phyloP scores from a whole-genome alignment of 2,113 vertebrate species.

The Myocastor coypus region DNA sequence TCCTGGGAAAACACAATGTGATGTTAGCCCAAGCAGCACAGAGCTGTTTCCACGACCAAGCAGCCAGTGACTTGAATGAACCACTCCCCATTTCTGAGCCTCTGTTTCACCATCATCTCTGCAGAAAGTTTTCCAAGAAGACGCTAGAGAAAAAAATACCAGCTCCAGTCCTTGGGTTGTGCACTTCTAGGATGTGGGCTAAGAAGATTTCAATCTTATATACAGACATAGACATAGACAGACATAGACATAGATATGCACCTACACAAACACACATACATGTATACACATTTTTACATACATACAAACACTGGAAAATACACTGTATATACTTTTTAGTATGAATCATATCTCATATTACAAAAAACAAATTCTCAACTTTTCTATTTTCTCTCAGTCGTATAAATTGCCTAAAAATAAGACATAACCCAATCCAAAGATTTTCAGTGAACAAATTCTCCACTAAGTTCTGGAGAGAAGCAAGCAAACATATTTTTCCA shows the following conservation, averaged over 20 bases:
- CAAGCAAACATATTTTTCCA: background rate
- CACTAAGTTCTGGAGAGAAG: background rate
- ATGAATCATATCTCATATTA: background rate
- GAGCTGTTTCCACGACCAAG: background rate
- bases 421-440: conserved; percentile 22
- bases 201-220: background rate
- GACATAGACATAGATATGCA: background rate
- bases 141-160: background rate
- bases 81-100: background rate
- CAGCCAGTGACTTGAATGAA: background rate
- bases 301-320: background rate
- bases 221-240: background rate
- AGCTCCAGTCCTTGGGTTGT: background rate
- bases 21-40: background rate
- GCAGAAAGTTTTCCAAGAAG: background rate
- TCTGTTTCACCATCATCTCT: background rate
- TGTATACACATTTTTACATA: background rate
- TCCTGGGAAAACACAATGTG: background rate
- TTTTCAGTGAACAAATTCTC: background rate
- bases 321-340: background rate
- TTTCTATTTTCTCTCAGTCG: conserved; percentile 31
- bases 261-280: background rate
- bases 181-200: background rate
- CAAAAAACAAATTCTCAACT: background rate
- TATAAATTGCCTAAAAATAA: background rate